Evolutionary conservation across 2,888 invertebrate species (phyloP), one percentile per base, ranked within the genome.

Genomic region (Archips crataeganus): DNA sequence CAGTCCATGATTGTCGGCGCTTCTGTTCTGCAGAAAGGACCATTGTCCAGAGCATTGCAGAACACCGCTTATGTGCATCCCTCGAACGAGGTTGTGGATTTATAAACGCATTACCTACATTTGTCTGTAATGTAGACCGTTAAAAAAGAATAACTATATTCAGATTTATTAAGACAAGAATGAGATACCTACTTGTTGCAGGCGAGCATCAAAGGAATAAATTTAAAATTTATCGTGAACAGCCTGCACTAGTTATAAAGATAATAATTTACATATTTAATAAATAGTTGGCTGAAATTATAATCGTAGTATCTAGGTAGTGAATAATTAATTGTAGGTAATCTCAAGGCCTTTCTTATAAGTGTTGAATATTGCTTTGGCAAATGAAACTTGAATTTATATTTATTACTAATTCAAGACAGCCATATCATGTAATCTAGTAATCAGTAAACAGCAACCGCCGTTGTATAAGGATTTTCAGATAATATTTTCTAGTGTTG

Each of bases 11-110:
- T 76, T 79, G 83, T 82, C 83, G 81, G 84, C 77, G 83, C 84
- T 85, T 84, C 85, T 86, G 86, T 86, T 80, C 79, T 76, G 81
- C 76, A 84, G 84, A 87, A 87, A 86, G 87, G 82, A 79, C 83
- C 82, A 85, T 87, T 88, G 85, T 87, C 81, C 82, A 78, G 74
- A 75, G 75, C 75, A 77, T 76, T 71, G 70, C 71, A 47, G 72
- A 74, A 69, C 64, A 34, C 66, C 59, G 69, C 67, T 51, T 67
- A 57, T 64, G 49, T 51, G 60, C 73, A 51, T 71, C 68, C 71
- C 65, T 39, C 59, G 72, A 71, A 75, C 57, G 59, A 3, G 39
- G 39, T 51, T 62, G 45, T 61, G 64, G 60, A 70, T 60, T 70
- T 68, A 75, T 64, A 49, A 59, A 74, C 51, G 15, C 63, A 59